Conservation (phyloP, 1,140 invertebrate species). For the Drosophila athabasca region DNA sequence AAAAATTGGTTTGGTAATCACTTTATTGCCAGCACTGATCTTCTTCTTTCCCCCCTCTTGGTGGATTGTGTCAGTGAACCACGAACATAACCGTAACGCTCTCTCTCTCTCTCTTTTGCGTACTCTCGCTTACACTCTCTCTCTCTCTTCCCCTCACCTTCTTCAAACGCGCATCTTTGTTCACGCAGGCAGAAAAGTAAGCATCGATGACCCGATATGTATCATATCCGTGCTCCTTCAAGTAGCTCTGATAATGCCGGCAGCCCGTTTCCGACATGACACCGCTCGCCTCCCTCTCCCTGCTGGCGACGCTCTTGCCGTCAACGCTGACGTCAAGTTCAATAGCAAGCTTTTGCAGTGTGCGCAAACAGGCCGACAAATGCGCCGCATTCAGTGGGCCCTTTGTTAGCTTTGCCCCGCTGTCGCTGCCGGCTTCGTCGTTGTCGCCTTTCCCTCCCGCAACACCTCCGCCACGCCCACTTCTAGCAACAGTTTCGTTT, state of each 20-base stretch:
- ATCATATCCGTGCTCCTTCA: constrained; percentile 85
- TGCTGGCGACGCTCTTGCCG: constrained; percentile 12
- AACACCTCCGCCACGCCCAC: constrained; percentile 39
- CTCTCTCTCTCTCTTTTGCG: constrained; percentile 10
- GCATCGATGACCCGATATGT: constrained; percentile 88
- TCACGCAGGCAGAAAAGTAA: constrained; percentile 90
- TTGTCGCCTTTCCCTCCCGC: constrained; percentile 29
- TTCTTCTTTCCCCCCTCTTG: background rate
- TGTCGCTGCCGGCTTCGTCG: constrained; percentile 18
- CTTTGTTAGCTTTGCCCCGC: constrained; percentile 61
- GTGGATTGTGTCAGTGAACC: constrained; percentile 17
- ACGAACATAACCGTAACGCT: constrained; percentile 11
- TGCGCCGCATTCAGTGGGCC: constrained; percentile 53
- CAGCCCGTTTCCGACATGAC: constrained; percentile 84
- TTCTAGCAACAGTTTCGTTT: constrained; percentile 58
- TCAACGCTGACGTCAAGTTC: constrained; percentile 47
- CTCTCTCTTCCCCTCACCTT: constrained; percentile 85
- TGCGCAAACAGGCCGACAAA: constrained; percentile 60
- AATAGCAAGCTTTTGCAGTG: constrained; percentile 68
- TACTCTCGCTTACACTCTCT: background rate
- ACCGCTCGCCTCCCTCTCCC: constrained; percentile 10
- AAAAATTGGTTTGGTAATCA: too few species aligned
- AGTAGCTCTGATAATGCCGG: constrained; percentile 80
- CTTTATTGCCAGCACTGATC: too few species aligned
- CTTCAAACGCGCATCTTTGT: constrained; percentile 88